Conservation (phyloP, 2,113 vertebrate genomes). For the Perca fluviatilis region DNA sequence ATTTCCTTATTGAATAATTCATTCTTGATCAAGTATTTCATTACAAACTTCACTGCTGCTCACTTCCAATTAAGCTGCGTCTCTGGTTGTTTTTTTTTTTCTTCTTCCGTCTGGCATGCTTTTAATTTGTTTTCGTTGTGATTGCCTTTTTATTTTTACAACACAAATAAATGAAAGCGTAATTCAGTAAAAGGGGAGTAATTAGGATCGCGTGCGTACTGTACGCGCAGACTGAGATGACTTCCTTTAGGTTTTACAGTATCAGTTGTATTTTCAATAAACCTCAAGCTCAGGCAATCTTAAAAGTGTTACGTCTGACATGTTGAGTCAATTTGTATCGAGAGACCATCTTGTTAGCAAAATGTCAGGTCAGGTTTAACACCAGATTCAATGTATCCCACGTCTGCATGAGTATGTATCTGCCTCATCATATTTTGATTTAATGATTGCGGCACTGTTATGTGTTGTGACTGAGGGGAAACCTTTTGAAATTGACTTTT, state of each 20-base stretch:
- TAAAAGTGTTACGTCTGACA: not conserved
- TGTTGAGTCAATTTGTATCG: not conserved
- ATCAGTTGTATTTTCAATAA: not conserved
- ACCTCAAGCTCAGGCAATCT: not conserved
- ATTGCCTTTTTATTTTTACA: not conserved
- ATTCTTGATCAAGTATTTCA: constrained; percentile 40
- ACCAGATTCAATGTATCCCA: not conserved
- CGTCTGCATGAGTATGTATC: not conserved
- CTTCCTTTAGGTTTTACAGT: not conserved
- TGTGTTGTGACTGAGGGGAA: not conserved
- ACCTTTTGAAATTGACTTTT: not conserved
- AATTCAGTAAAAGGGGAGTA: not conserved
- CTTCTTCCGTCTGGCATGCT: constrained; percentile 2
- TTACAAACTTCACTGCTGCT: constrained; percentile 16
- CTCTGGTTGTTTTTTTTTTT: constrained; percentile 4
- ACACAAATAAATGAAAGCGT: not conserved
- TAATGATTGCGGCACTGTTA: not conserved
- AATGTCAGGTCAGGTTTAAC: not conserved
- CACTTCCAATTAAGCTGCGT: constrained; percentile 8
- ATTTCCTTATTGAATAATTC: constrained; percentile 42
- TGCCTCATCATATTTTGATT: not conserved
- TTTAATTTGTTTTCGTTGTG: constrained; percentile 35
- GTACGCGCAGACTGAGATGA: not conserved
- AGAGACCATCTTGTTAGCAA: not conserved
- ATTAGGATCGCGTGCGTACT: not conserved